A percentile compares a stretch with the other conserved stretches of the same genome.
phyloP scores from a whole-genome alignment of 2,113 vertebrate genomes.

The Eonycteris spelaea region DNA sequence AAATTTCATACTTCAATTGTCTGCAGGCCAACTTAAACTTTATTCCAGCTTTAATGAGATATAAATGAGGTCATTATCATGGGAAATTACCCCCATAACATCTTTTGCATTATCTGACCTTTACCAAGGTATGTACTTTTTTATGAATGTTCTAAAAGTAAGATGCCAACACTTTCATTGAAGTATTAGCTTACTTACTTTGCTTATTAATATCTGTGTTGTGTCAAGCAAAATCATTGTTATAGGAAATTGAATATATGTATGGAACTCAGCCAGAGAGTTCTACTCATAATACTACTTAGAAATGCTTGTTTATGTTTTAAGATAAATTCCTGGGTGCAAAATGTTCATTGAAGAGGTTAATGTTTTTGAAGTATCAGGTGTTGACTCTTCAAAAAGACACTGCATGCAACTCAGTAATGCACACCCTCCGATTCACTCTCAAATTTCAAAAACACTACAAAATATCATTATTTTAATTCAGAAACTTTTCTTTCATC shows the following conservation, averaged over 20 bases:
- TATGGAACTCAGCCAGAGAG: neutral
- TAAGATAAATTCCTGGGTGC: constrained; percentile 1
- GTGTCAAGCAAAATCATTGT: constrained; percentile 18
- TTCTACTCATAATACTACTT: constrained; percentile 34
- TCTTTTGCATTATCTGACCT: neutral
- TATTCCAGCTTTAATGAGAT: neutral
- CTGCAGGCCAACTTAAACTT: neutral
- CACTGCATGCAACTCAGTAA: constrained; percentile 22
- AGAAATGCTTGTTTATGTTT: constrained; percentile 28
- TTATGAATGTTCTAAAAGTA: neutral
- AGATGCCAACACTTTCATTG: neutral
- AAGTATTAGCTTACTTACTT: constrained; percentile 17
- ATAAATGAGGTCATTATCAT: neutral
- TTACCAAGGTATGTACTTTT: neutral
- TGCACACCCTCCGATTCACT: neutral
- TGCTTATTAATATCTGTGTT: constrained; percentile 55
- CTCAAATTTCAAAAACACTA: constrained; percentile 45
- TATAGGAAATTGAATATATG: constrained; percentile 42
- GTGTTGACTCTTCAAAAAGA: constrained; percentile 4
- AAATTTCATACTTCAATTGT: neutral
- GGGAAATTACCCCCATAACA: neutral
- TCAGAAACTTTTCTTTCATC: neutral
- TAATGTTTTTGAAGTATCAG: constrained; percentile 15
- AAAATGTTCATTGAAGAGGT: constrained; percentile 20
- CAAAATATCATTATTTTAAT: neutral